A percentile compares a stretch with the other conserved stretches of the same genome.
Conservation (phyloP, 2,113 vertebrate species). For the Dasypus novemcinctus region DNA sequence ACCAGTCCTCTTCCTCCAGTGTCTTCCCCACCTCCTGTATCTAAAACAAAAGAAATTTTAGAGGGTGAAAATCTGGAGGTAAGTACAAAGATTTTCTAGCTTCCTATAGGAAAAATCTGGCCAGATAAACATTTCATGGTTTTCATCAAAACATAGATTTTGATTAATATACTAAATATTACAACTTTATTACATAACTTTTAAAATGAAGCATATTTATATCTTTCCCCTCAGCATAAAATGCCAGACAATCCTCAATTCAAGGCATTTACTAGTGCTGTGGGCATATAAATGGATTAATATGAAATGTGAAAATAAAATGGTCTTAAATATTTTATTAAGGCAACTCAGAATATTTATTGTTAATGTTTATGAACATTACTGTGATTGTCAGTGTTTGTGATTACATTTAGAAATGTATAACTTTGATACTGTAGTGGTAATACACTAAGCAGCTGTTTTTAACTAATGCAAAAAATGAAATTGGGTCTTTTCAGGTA, state of each 20-base stretch:
- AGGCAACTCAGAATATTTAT: slow-evolving; percentile 33
- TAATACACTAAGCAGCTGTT: neutral
- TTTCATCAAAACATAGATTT: slow-evolving; percentile 30
- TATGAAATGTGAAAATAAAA: neutral
- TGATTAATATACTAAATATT: slow-evolving; percentile 46
- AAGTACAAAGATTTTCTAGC: slow-evolving; percentile 52
- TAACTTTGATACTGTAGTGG: neutral
- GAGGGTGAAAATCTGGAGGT: slow-evolving; percentile 95
- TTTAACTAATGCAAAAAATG: neutral
- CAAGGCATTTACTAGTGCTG: slow-evolving; percentile 50
- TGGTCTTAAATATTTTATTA: slow-evolving; percentile 68
- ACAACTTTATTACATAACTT: slow-evolving; percentile 53
- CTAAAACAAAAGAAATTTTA: slow-evolving; percentile 91
- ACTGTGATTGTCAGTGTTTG: slow-evolving; percentile 19
- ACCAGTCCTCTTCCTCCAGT: slow-evolving; percentile 84
- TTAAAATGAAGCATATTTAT: slow-evolving; percentile 55
- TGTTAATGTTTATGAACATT: neutral
- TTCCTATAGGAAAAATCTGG: neutral
- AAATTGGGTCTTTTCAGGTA: neutral
- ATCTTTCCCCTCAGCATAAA: neutral
- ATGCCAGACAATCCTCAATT: slow-evolving; percentile 25
- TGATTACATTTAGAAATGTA: slow-evolving; percentile 54
- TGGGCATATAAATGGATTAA: slow-evolving; percentile 54
- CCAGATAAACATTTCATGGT: neutral
- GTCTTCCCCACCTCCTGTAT: slow-evolving; percentile 82